Conservation (phyloP, 2,797 vertebrate species). For the Galago senegalensis region DNA sequence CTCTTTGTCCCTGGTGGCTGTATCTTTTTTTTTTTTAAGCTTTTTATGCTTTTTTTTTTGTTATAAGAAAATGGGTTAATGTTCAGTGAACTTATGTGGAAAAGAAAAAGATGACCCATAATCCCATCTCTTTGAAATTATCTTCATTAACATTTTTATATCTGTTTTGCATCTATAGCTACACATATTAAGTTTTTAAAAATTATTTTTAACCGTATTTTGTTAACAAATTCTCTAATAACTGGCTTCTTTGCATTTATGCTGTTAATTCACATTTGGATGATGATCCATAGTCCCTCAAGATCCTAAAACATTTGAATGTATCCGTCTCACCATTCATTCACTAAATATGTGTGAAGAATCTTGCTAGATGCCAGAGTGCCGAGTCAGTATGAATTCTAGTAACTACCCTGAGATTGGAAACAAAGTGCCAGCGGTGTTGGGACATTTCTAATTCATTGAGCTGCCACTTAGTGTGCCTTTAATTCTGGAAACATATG, state of each 20-base stretch:
- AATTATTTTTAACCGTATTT: slow-evolving; percentile 39
- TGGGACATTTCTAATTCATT: background rate
- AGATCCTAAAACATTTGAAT: slow-evolving; percentile 14
- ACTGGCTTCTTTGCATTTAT: slow-evolving; percentile 32
- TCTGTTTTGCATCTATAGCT: background rate
- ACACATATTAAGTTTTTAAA: background rate
- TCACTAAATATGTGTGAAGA: background rate
- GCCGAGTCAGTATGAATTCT: slow-evolving; percentile 16
- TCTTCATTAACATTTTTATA: background rate
- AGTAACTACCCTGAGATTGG: background rate
- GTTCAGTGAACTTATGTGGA: background rate
- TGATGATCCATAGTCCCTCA: background rate
- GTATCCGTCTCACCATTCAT: background rate
- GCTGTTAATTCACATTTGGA: slow-evolving; percentile 18
- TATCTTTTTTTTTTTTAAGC: background rate
- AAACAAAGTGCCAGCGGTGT: background rate
- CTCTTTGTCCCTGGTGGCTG: background rate
- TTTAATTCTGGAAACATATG: background rate
- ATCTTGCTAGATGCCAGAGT: background rate
- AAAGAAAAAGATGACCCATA: background rate
- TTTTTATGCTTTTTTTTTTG: background rate
- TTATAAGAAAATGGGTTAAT: background rate
- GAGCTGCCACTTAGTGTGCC: background rate
- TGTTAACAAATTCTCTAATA: slow-evolving; percentile 38
- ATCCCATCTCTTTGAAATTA: background rate